phyloP scores from a whole-genome alignment of 1,140 invertebrate species.

The Drosophila guanche region DNA sequence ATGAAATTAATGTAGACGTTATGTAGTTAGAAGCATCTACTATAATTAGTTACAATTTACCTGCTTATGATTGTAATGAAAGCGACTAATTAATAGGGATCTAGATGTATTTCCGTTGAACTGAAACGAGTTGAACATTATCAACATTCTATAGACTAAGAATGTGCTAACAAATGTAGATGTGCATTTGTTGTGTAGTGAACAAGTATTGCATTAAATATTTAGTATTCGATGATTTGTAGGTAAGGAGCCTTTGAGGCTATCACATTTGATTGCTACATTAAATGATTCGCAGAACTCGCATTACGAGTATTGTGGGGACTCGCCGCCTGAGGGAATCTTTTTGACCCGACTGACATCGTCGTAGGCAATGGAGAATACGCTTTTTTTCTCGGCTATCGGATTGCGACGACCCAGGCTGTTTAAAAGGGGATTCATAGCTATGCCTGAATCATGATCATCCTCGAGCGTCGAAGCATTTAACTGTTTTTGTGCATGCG shows the following conservation, averaged over 20 bases:
- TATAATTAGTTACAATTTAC: constrained; percentile 33
- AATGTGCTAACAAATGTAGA: constrained; percentile 31
- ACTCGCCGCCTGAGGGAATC: constrained; percentile 80
- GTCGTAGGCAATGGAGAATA: constrained; percentile 96
- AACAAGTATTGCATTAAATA: constrained; percentile 44
- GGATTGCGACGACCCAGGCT: constrained; percentile 87
- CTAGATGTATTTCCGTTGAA: constrained; percentile 37
- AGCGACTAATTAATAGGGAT: constrained; percentile 23
- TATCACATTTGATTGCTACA: constrained; percentile 71
- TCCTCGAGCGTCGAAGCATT: constrained; percentile 85
- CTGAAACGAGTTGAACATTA: constrained; percentile 55
- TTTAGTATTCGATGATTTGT: constrained; percentile 56
- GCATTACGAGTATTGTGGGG: constrained; percentile 74
- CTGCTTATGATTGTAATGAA: constrained; percentile 33
- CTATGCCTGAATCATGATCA: constrained; percentile 89
- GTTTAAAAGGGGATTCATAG: constrained; percentile 86
- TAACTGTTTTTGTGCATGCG: constrained; percentile 71
- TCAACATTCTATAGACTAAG: constrained; percentile 38
- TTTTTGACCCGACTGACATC: constrained; percentile 86
- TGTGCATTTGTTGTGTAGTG: constrained; percentile 34
- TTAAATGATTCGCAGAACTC: constrained; percentile 23
- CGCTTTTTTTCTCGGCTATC: constrained; percentile 94
- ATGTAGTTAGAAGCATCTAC: not conserved
- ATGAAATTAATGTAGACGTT: too few species aligned
- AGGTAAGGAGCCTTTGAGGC: constrained; percentile 74